Conservation (phyloP, 2,888 invertebrate genomes). For the Seira sanloemensis region DNA sequence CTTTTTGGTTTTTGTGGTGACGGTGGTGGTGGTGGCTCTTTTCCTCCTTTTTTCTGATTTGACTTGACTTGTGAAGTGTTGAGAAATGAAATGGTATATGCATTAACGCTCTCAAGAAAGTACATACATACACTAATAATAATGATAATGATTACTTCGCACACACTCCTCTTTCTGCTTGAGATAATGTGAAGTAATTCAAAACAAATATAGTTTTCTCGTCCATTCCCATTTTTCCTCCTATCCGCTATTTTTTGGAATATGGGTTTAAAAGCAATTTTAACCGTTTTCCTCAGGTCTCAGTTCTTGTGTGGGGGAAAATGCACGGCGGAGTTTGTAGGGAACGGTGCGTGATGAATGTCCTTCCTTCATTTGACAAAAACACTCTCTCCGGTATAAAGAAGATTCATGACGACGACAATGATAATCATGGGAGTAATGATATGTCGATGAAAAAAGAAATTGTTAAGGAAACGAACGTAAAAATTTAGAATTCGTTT, state of each 20-base stretch:
- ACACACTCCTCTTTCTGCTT: constrained; percentile 48
- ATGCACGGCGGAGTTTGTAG: too few relatives aligned
- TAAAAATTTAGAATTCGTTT: background rate
- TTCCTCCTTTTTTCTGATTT: constrained; percentile 45
- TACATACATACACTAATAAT: constrained; percentile 12
- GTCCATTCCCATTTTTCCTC: constrained; percentile 54
- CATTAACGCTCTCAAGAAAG: constrained; percentile 46
- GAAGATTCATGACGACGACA: constrained; percentile 37
- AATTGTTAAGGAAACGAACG: background rate
- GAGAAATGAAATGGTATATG: constrained; percentile 62
- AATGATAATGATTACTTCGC: constrained; percentile 27
- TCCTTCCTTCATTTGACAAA: constrained; percentile 58
- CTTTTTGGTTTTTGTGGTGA: constrained; percentile 35
- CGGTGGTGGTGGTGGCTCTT: constrained; percentile 30
- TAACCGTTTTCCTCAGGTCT: background rate
- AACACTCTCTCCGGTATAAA: constrained; percentile 17
- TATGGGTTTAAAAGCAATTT: background rate
- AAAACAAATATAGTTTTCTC: constrained; percentile 60
- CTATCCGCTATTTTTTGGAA: background rate
- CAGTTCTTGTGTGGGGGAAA: background rate
- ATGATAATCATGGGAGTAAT: constrained; percentile 9
- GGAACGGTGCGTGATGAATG: constrained; percentile 32
- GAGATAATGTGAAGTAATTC: constrained; percentile 60
- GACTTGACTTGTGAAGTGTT: constrained; percentile 62
- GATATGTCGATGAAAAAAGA: constrained; percentile 28